phyloP scores from a whole-genome alignment of 1,140 invertebrate genomes.

The Brachionus manjavacas region DNA sequence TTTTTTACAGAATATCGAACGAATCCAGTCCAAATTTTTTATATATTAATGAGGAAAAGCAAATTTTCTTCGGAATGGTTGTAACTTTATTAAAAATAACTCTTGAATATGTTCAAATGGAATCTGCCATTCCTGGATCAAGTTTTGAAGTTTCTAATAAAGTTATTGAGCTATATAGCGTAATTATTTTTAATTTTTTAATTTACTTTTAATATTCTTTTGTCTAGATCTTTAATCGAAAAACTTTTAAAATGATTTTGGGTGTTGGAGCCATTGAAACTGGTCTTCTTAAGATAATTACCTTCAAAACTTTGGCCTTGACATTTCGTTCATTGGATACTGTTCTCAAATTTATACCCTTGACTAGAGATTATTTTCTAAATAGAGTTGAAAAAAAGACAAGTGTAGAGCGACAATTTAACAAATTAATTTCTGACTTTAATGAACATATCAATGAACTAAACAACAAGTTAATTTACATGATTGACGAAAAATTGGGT shows the following conservation, averaged over 20 bases:
- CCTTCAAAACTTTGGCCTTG: conserved; percentile 73
- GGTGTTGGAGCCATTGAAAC: conserved; percentile 89
- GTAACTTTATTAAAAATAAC: conserved; percentile 53
- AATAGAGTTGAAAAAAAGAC: conserved; percentile 6
- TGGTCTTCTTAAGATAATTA: conserved; percentile 91
- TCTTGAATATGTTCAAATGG: conserved; percentile 79
- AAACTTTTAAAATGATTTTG: conserved; percentile 84
- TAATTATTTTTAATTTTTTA: conserved; percentile 43
- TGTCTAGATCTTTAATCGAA: conserved; percentile 77
- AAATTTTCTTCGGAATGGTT: conserved; percentile 67
- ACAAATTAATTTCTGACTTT: conserved; percentile 56
- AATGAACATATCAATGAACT: conserved; percentile 83
- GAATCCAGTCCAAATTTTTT: conserved; percentile 57
- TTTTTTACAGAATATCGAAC: neutral
- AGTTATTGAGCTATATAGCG: conserved; percentile 74
- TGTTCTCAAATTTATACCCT: conserved; percentile 17
- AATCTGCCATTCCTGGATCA: conserved; percentile 62
- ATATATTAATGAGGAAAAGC: conserved; percentile 72
- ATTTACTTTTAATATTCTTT: conserved; percentile 7
- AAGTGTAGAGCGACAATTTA: conserved; percentile 27
- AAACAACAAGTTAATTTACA: conserved; percentile 78
- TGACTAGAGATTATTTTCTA: neutral
- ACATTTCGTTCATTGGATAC: conserved; percentile 18
- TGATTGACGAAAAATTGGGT: conserved; percentile 75
- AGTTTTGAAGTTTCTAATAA: conserved; percentile 72